phyloP scores from a whole-genome alignment of 2,797 vertebrate genomes.

The Arctocebus calabarensis region DNA sequence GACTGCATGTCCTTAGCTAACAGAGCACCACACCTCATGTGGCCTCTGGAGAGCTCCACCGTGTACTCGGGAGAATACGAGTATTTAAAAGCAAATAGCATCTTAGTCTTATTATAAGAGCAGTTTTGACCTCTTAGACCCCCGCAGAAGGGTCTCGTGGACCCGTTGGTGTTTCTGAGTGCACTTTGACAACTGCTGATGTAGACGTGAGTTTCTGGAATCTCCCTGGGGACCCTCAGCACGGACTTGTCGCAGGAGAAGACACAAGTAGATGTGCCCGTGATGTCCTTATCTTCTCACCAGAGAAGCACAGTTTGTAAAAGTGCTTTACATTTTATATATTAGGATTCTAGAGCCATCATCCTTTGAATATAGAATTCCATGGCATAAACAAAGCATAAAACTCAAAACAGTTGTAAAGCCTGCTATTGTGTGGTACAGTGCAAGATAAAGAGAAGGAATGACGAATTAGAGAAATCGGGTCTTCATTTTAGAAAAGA shows the following conservation, averaged over 20 bases:
- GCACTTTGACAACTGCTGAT: background rate
- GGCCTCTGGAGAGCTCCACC: background rate
- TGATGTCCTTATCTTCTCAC: background rate
- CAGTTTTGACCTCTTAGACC: background rate
- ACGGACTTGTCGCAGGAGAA: background rate
- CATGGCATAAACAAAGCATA: background rate
- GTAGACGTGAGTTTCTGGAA: background rate
- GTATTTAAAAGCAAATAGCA: background rate
- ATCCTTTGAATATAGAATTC: background rate
- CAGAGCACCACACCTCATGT: accelerated
- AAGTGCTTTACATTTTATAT: background rate
- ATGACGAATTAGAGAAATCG: background rate
- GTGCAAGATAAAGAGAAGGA: background rate
- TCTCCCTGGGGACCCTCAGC: background rate
- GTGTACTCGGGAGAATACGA: background rate
- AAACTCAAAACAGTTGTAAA: background rate
- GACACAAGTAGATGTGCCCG: background rate
- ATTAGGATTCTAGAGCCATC: background rate
- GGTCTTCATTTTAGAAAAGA: background rate
- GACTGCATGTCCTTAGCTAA: no score
- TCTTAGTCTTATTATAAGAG: background rate
- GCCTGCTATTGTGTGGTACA: background rate
- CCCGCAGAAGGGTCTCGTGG: background rate
- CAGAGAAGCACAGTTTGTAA: background rate
- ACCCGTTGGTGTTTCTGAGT: background rate